Percentiles rank a stretch among this genome's conserved stretches.
These are phyloP conservation scores for Diabrotica balteata DNA, from an alignment of 2,888 invertebrate genomes.

Conservation along the genomic window DNA sequence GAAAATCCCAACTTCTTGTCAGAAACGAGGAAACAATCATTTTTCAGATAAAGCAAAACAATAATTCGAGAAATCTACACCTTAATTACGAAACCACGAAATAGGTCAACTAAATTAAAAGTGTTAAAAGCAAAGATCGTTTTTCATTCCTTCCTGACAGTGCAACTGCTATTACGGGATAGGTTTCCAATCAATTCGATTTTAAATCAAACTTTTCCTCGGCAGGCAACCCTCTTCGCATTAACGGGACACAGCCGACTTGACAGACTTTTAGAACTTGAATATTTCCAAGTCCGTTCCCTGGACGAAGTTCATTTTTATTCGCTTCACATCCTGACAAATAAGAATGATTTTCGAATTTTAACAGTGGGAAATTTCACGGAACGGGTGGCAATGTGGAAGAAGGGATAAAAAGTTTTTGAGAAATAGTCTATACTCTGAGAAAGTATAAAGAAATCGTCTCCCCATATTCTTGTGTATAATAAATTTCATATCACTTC, in stretches of 20 bases:
- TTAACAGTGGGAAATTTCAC: constrained; percentile 18
- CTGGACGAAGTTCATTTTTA: constrained; percentile 43
- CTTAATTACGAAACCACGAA: constrained; percentile 3
- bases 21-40: too few species aligned
- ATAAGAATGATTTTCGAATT: constrained; percentile 48
- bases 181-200: constrained; percentile 57
- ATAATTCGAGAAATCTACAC: neutral
- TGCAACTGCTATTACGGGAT: constrained; percentile 53
- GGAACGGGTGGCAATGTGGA: constrained; percentile 5
- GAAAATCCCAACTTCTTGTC: too few species aligned
- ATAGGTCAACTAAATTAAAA: constrained; percentile 21
- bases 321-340: constrained; percentile 48
- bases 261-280: constrained; percentile 45
- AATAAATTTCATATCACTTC: too few species aligned
- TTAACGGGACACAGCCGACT: constrained; percentile 22
- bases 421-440: too few species aligned
- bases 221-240: constrained; percentile 7
- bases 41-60: too few species aligned
- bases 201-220: constrained; percentile 52
- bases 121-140: constrained; percentile 41
- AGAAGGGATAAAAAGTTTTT: constrained; percentile 19
- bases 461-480: too few species aligned
- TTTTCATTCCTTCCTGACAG: constrained; percentile 55
- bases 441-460: too few species aligned
- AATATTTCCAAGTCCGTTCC: constrained; percentile 47